Evolutionary conservation across 2,113 vertebrate genomes (phyloP).

Genomic region (Sporophila hypoxantha): DNA sequence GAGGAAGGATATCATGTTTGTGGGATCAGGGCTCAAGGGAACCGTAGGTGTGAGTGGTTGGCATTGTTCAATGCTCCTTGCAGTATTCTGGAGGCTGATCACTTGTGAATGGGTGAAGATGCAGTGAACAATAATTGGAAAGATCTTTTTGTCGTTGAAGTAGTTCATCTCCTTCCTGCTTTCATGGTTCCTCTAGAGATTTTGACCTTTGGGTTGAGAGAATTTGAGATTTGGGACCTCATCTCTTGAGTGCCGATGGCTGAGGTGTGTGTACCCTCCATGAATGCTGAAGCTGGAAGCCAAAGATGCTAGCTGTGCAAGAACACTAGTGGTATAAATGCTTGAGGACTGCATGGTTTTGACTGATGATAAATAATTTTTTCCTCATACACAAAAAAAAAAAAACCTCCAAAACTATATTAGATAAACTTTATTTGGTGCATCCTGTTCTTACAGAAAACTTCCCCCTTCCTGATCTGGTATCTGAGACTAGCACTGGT

Average conservation of each 20-base stretch:
- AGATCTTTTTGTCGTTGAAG: background rate
- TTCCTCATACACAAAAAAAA: background rate
- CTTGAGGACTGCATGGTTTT: background rate
- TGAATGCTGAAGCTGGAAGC: background rate
- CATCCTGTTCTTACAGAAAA: conserved; percentile 76
- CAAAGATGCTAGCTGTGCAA: background rate
- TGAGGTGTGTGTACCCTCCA: background rate
- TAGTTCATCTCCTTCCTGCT: background rate
- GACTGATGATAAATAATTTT: background rate
- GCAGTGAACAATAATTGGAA: background rate
- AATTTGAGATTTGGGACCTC: background rate
- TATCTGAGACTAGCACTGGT: conserved; percentile 90
- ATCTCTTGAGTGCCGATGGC: background rate
- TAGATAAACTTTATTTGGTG: background rate
- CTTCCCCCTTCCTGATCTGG: conserved; percentile 89
- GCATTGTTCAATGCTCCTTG: background rate
- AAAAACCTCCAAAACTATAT: too few relatives aligned
- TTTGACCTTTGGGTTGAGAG: background rate
- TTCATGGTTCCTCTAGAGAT: background rate
- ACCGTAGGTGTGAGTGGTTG: background rate
- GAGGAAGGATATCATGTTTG: rapidly evolving
- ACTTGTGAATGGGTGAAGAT: background rate
- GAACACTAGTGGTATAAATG: background rate
- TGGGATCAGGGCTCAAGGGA: background rate
- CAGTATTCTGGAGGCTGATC: background rate